Evolutionary conservation across 2,797 vertebrate genomes (phyloP).

Genomic region (Phrynocephalus forsythii): DNA sequence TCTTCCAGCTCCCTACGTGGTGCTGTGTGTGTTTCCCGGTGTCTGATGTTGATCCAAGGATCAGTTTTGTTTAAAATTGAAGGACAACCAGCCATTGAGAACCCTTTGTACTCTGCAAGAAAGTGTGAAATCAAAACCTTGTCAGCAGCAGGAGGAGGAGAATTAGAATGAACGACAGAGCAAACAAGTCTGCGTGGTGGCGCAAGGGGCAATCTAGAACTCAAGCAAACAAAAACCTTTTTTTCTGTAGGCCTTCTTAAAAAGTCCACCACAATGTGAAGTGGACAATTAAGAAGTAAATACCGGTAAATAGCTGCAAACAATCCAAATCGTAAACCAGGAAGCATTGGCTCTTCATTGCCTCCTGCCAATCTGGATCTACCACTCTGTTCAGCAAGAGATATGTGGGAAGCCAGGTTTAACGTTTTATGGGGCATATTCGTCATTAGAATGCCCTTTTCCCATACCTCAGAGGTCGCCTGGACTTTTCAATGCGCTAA

Average conservation of each 20-base stretch:
- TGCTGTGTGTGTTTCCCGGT: not conserved
- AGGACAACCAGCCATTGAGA: constrained; percentile 10
- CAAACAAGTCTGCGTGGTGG: not conserved
- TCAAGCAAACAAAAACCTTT: accelerated
- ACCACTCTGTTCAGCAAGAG: not conserved
- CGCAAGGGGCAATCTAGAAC: not conserved
- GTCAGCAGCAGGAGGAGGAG: not conserved
- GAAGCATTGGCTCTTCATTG: too few species aligned
- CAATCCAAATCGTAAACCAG: not conserved
- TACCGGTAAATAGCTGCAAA: too few species aligned
- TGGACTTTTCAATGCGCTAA: not conserved
- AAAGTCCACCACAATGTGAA: accelerated
- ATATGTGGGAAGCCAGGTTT: too few species aligned
- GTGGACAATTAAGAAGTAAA: not conserved
- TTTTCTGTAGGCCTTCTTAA: not conserved
- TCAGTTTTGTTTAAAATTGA: constrained; percentile 17
- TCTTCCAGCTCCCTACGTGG: too few species aligned
- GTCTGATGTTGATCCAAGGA: constrained; percentile 22
- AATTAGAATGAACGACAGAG: not conserved
- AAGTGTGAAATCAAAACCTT: not conserved
- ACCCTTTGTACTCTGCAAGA: not conserved
- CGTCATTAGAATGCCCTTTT: not conserved
- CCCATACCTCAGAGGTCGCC: not conserved
- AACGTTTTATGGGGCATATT: not conserved
- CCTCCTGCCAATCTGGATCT: too few species aligned